phyloP scores from a whole-genome alignment of 2,797 vertebrate genomes.

The Sebastes steindachneri region DNA sequence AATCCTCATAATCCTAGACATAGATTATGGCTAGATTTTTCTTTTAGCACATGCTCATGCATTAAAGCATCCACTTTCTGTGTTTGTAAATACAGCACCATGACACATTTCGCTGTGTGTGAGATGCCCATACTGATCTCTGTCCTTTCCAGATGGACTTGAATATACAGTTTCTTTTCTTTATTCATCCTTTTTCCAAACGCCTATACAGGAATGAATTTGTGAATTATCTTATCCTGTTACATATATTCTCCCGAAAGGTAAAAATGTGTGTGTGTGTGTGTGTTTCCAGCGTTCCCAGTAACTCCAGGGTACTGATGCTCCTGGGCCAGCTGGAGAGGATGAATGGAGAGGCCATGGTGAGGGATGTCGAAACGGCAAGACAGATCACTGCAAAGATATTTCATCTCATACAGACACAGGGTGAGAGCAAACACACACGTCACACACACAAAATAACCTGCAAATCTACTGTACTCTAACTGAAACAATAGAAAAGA shows the following conservation, averaged over 20 bases:
- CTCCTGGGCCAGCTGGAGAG: slow-evolving; percentile 94
- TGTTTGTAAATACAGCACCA: not conserved
- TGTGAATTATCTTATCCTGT: not conserved
- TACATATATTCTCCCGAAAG: not conserved
- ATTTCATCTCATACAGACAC: slow-evolving; percentile 95
- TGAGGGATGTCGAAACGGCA: slow-evolving; percentile 84
- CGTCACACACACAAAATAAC: not conserved
- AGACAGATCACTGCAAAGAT: slow-evolving; percentile 94
- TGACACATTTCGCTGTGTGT: not conserved
- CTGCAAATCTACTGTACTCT: not conserved
- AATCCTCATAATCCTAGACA: not conserved
- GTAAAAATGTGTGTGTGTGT: not conserved
- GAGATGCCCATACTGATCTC: not conserved
- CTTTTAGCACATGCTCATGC: not conserved
- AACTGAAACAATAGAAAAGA: not conserved
- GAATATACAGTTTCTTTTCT: not conserved
- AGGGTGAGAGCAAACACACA: slow-evolving; percentile 83
- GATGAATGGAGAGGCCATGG: slow-evolving; percentile 85
- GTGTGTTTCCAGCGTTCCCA: slow-evolving; percentile 81
- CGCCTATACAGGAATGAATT: not conserved
- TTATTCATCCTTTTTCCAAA: not conserved
- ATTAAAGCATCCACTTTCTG: not conserved
- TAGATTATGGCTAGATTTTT: not conserved
- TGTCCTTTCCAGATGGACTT: not conserved
- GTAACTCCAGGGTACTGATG: slow-evolving; percentile 89